Conservation (phyloP, 1,140 invertebrate species). For the Venustaconcha ellipsiformis region DNA sequence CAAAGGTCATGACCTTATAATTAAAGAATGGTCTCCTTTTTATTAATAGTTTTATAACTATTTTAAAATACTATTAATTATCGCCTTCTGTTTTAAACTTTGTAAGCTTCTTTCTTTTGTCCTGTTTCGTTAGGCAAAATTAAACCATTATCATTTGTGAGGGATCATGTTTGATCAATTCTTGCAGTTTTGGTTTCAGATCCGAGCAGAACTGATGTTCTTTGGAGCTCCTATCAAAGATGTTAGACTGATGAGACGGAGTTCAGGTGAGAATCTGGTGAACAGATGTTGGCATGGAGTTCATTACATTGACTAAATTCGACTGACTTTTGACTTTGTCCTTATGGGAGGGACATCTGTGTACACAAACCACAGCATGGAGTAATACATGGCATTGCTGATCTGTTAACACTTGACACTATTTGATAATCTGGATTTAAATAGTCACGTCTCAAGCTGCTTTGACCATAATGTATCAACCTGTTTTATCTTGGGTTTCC, state of each 20-base stretch:
- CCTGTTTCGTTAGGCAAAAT: not conserved
- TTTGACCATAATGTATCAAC: no score
- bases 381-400: no score
- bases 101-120: not conserved
- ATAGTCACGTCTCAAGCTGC: no score
- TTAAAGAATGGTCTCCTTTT: not conserved
- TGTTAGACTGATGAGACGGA: slow-evolving; percentile 86
- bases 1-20: not conserved
- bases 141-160: not conserved
- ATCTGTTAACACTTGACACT: no score
- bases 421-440: no score
- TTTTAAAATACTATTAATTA: not conserved
- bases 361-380: no score
- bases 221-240: slow-evolving; percentile 77
- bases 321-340: no score
- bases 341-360: no score
- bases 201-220: slow-evolving; percentile 60
- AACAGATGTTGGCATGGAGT: no score
- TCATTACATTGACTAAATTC: no score
- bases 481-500: no score
- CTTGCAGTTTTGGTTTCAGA: slow-evolving; percentile 46
- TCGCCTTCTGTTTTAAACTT: not conserved
- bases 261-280: slow-evolving; percentile 77
- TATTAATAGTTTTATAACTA: not conserved
- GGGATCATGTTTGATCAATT: not conserved